Evolutionary conservation across 2,888 invertebrate species (phyloP).

Genomic region (Apodemia mormo): DNA sequence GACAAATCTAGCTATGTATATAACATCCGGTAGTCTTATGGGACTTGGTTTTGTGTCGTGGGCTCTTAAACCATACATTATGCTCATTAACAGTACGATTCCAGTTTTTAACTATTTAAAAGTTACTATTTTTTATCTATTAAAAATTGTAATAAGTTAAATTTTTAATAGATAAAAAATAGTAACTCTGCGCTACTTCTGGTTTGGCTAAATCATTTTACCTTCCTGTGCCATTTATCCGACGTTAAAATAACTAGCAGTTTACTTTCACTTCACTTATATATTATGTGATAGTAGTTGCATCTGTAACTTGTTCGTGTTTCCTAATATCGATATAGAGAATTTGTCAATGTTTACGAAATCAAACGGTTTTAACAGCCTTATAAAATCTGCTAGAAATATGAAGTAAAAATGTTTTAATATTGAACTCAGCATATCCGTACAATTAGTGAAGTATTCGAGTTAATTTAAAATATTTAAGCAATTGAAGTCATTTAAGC

Average conservation of each 20-base stretch:
- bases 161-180: no score
- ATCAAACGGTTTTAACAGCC: background rate
- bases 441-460: background rate
- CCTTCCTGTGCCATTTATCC: background rate
- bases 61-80: no score
- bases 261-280: background rate
- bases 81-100: no score
- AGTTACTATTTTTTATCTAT: no score
- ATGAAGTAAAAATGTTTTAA: background rate
- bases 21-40: no score
- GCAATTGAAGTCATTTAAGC: conserved; percentile 55
- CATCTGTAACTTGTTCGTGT: background rate
- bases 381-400: background rate
- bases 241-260: background rate
- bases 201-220: background rate
- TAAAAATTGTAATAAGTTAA: no score
- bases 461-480: conserved; percentile 35
- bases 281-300: background rate
- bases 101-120: no score
- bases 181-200: no score
- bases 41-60: no score
- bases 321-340: background rate
- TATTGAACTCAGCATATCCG: background rate
- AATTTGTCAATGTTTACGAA: background rate
- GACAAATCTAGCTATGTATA: no score